These are phyloP conservation scores for Hemicordylus capensis DNA, from an alignment of 2,113 vertebrate genomes.

Conservation along the genomic window DNA sequence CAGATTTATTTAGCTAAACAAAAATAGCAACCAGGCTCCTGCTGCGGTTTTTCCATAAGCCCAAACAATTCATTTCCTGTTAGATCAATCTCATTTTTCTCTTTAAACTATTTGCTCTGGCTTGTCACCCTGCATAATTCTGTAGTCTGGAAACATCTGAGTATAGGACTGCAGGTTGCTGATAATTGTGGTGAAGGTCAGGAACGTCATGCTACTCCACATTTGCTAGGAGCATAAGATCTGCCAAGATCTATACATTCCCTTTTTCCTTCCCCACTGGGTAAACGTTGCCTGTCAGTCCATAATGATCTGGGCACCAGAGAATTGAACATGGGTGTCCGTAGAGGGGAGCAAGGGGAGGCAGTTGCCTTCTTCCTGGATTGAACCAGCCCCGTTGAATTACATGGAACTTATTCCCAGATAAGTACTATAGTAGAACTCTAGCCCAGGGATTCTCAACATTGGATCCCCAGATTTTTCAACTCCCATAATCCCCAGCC, in stretches of 20 bases:
- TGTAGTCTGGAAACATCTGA: slow-evolving; percentile 30
- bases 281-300: slow-evolving; percentile 19
- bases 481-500: too few species aligned
- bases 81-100: slow-evolving; percentile 30
- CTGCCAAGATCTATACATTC: slow-evolving; percentile 44
- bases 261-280: slow-evolving; percentile 44
- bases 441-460: too few species aligned
- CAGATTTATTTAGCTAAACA: slow-evolving; percentile 27
- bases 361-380: too few species aligned
- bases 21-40: slow-evolving; percentile 31
- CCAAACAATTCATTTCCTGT: slow-evolving; percentile 14
- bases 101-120: slow-evolving; percentile 22
- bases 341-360: too few species aligned
- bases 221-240: slow-evolving; percentile 17
- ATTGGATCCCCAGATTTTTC: too few species aligned
- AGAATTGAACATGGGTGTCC: too few species aligned
- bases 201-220: slow-evolving; percentile 31
- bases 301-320: not conserved
- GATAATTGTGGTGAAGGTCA: slow-evolving; percentile 19
- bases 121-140: slow-evolving; percentile 48
- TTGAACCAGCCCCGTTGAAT: too few species aligned
- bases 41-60: not conserved
- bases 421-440: too few species aligned
- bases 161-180: slow-evolving; percentile 19
- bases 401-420: too few species aligned